Evolutionary conservation across 2,888 invertebrate genomes (phyloP), one percentile per base, ranked within the genome.

Genomic region (Plutella xylostella): DNA sequence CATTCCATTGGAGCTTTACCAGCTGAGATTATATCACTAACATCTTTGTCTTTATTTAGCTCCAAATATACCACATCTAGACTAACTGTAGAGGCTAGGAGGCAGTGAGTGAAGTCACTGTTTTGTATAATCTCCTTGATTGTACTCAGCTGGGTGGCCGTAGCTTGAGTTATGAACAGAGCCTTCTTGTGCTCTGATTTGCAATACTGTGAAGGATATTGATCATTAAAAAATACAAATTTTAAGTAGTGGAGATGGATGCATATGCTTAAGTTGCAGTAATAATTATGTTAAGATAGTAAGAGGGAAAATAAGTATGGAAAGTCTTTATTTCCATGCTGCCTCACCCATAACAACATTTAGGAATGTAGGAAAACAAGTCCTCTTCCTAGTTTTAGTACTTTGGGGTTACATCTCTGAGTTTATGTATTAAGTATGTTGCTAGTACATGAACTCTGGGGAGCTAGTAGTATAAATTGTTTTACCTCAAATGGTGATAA

Each of bases 401-500:
- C n/a, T n/a, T n/a, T n/a, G n/a, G n/a, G n/a, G n/a, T n/a, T n/a
- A n/a, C n/a, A n/a, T n/a, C n/a, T n/a, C n/a, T n/a, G n/a, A n/a
- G n/a, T 22, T 6, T 9, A 22, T 5, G 9, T 22, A 22, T 22
- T 22, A 22, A 6, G 5, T 22, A 22, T 5, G 22, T 22, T 22
- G 9, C 5, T 22, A 22, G 9, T 22, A 22, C 9, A 6, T 22
- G 6, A 5, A 6, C 6, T 22, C 5, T 22, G 5, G 22, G 22
- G 5, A 22, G 22, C 6, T 22, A 9, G 9, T 22, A 6, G 22
- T 5, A 22, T 22, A 22, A 22, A 22, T 22, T 22, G 15, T 42
- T 20, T 50, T 61, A 88, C 88, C 80, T 88, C 88, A 70, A 87
- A 88, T 0, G 87, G 85, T 4, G 89, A 89, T 51, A 91, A 76